Conservation (phyloP, 2,797 vertebrate genomes). For the Tiaroga cobitis region DNA sequence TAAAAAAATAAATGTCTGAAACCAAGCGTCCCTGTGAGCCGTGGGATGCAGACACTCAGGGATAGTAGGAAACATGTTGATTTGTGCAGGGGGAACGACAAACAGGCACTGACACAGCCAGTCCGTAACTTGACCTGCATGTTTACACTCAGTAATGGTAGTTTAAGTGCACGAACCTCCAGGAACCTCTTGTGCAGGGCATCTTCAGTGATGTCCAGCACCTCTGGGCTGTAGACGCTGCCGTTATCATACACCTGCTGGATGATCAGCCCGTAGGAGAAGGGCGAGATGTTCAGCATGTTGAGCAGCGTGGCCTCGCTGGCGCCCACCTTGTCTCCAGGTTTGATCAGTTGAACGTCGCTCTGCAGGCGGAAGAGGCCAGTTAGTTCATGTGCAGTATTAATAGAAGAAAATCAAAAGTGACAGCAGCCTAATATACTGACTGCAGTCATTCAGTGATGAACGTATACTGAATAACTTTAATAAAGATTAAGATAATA, state of each 20-base stretch:
- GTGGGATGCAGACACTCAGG: conserved; percentile 75
- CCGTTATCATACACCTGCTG: conserved; percentile 99
- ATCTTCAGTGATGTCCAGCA: conserved; percentile 97
- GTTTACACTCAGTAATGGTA: not conserved
- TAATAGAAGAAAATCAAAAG: not conserved
- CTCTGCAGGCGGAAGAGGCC: conserved; percentile 75
- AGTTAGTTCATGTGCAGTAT: not conserved
- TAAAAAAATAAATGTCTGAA: conserved; percentile 74
- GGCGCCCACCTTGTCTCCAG: conserved; percentile 96
- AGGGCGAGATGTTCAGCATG: conserved; percentile 99
- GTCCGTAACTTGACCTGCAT: conserved; percentile 82
- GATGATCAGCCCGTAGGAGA: conserved; percentile 95
- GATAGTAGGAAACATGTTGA: conserved; percentile 87
- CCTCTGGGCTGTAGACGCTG: conserved; percentile 97
- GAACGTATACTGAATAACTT: no score
- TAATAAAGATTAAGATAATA: no score
- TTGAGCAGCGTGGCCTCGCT: conserved; percentile 97
- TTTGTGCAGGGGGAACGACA: conserved; percentile 97
- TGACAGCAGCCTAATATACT: no score
- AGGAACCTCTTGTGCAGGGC: conserved; percentile 90
- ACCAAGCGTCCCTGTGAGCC: conserved; percentile 88
- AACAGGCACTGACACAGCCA: conserved; percentile 83
- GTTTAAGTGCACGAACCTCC: conserved; percentile 78
- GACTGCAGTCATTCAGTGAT: rapidly evolving
- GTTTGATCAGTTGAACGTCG: conserved; percentile 92